Base-by-base conservation (phyloP, 2,888 invertebrate genomes). In the Rotaria macrura region DNA sequence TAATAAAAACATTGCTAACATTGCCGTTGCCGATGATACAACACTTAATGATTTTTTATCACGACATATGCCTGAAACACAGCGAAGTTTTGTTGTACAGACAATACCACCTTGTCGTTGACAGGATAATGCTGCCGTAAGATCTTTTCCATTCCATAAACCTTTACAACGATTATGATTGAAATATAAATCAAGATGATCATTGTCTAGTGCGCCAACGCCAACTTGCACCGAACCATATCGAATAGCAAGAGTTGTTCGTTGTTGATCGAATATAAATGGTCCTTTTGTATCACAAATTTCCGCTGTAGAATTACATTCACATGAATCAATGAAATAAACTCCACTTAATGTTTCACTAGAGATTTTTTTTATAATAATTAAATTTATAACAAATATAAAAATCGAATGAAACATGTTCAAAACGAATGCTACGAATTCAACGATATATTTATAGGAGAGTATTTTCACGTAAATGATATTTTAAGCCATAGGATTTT, bases 161-260 rank as follows among this genome's bases (percentile, higher is more conserved):
- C 79, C 79, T 79, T 79, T 79, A n/a, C 79, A 79, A 43, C 43
- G 79, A 79, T 79, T 79, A 10, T 43, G 25, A 79, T 79, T 79
- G 2, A 79, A n/a, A 43, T 23, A 40, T 43, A 79, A 40, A 43
- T 79, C 79, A 0, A 79, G 17, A 25, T n/a, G 40, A 43, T 43
- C 43, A 43, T 79, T 79, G 23, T 25, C 79, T 43, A 23, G 43
- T 43, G 79, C 43, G 9, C 79, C 79, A 79, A 43, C 40, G 34
- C 79, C 79, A 40, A 79, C 79, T 79, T 79, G 79, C n/a, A 25
- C 25, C 3, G 23, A 9, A 43, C 79, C 79, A 79, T 43, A 43
- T 25, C 43, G 40, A 43, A 79, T n/a, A 79, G 43, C 79, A 79
- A 79, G 7, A 38, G 43, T 38, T 79, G 79, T 9, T n/a, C 43